Evolutionary conservation across 2,797 vertebrate genomes (phyloP).

Genomic region (Fratercula arctica): DNA sequence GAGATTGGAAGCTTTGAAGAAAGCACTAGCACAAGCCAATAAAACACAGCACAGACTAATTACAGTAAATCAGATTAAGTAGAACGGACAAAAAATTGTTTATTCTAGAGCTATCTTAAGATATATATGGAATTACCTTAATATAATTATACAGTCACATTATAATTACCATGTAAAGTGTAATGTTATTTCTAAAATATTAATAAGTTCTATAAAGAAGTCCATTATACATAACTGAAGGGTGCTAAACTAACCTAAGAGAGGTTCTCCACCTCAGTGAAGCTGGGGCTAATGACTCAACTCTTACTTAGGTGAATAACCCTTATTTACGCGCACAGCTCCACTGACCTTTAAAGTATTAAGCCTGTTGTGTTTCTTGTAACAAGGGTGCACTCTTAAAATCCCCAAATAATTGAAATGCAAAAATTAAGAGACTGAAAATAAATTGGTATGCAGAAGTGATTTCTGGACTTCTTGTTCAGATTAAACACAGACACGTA

Average conservation of each 20-base stretch:
- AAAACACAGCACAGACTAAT: background rate
- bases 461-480: background rate
- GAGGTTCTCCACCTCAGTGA: background rate
- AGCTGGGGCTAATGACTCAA: background rate
- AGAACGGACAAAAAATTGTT: background rate
- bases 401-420: background rate
- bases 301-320: background rate
- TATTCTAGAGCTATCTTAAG: background rate
- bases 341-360: background rate
- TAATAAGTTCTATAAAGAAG: background rate
- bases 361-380: background rate
- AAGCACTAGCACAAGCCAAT: background rate
- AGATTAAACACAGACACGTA: background rate
- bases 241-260: background rate
- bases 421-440: background rate
- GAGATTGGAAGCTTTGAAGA: background rate
- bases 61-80: background rate
- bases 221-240: background rate
- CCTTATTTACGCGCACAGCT: background rate
- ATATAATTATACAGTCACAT: background rate
- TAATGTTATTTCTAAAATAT: background rate
- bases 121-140: background rate
- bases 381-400: background rate
- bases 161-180: background rate
- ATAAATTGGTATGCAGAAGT: background rate